Evolutionary conservation across 2,113 vertebrate species (phyloP), one percentile per base, ranked within the genome.

Genomic region (Eclectus roratus): DNA sequence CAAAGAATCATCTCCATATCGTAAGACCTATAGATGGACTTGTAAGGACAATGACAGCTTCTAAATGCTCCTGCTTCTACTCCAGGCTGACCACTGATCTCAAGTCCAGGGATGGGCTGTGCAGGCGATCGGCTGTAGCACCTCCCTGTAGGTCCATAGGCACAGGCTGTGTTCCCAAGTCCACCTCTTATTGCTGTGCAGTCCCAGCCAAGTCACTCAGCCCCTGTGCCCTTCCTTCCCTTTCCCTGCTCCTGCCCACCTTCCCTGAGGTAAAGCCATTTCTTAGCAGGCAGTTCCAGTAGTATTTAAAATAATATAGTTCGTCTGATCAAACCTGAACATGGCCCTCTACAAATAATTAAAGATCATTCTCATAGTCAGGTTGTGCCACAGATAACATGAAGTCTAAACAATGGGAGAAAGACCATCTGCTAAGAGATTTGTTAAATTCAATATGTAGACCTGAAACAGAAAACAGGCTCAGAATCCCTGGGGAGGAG

Each of bases 141-240:
- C n/a, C 29, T 72, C 21, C 35, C n/a, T 23, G 29, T 2, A 5
- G 6, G 11, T 44, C n/a, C 10, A 5, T 2, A 27, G 35, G 19
- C 39, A 8, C 2, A 4, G 5, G 11, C 28, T 12, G 13, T 5
- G 11, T 11, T 71, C 44, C 29, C 2, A 4, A 60, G 47, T 9
- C 52, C 6, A 17, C 8, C 72, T 16, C 21, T 6, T 27, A 7
- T 5, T n/a, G 27, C 47, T 33, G 0, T 2, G 10, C 63, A 70
- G n/a, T 23, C 19, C 31, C 7, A 23, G 20, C 17, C 1, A 1
- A 53, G 43, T 6, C 52, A 23, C 10, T 39, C 2, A 1, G 35
- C 12, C 37, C 25, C 64, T 20, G 11, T 13, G 44, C 21, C 35
- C n/a, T 52, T 13, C 15, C 19, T 58, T 80, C 43, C 29, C 47